Base-by-base conservation (phyloP, 1,140 invertebrate genomes). In the Mizuhopecten yessoensis region DNA sequence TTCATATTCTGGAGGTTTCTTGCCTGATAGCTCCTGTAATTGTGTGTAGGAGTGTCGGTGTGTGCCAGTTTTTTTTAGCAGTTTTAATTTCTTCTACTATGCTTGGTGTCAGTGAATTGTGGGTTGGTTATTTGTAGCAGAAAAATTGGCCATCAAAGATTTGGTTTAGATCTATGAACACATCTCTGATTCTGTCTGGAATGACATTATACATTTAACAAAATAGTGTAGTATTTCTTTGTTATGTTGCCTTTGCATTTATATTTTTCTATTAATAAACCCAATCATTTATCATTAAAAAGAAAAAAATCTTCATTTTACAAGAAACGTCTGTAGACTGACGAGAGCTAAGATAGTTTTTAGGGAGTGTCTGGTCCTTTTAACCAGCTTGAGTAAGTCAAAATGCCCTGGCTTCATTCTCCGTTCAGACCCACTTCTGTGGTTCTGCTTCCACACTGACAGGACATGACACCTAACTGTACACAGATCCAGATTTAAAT, bases 1-100 rank as follows among this genome's bases (percentile, higher is more conserved):
- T 75, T 75, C 57, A 75, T 75, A 75, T 75, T 75, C 29, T 75
- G 20, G 57, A 75, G n/a, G 57, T 75, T 75, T 75, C 29, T 75
- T 1, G 57, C 17, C 20, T 75, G n/a, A 23, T 75, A 75, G 5
- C 57, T 75, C 57, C 29, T 75, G 57, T 75, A 75, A 17, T 17
- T 29, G 57, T 75, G 23, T 75, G 57, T n/a, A 17, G 57, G 29
- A 75, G 57, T 75, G 57, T 75, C 29, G n/a, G 57, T 29, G 5
- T 75, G 57, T 75, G 57, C 57, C 57, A 75, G 57, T n/a, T 75
- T 75, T 75, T 29, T 39, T 39, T n/a, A 5, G n/a, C n/a, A n/a
- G 57, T 75, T 75, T 75, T 75, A n/a, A 75, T 75, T 75, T 75
- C 11, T 75, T 13, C n/a, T 3, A n/a, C 57, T 75, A 75, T 75